Conservation (phyloP, 2,113 vertebrate species). For the Anolis carolinensis region DNA sequence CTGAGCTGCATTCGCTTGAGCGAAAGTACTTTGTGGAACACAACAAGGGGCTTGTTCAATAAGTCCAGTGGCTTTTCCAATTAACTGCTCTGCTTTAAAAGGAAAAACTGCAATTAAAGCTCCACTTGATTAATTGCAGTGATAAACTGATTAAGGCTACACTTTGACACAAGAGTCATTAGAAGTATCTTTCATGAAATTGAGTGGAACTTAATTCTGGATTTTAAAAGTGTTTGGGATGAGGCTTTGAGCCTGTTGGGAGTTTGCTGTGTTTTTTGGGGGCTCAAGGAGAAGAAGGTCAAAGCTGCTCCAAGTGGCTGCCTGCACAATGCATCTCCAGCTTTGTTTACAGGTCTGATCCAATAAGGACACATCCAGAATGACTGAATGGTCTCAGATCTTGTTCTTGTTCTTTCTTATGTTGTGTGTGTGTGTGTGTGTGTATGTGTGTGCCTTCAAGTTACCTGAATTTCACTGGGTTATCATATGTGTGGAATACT, state of each 20-base stretch:
- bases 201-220: not conserved
- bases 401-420: too few species aligned
- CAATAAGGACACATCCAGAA: not conserved
- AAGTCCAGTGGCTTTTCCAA: constrained; percentile 15
- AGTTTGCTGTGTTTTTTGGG: not conserved
- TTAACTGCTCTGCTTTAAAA: constrained; percentile 5
- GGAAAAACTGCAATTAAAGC: not conserved
- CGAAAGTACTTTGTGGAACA: constrained; percentile 6
- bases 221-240: not conserved
- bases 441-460: too few species aligned
- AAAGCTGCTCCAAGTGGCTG: not conserved
- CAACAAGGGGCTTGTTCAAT: constrained; percentile 4
- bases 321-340: not conserved
- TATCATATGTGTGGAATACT: too few species aligned
- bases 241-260: not conserved
- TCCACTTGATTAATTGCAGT: constrained; percentile 8
- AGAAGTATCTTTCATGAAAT: not conserved
- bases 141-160: constrained; percentile 14
- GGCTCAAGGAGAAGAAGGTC: not conserved
- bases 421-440: too few species aligned
- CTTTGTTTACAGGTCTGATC: not conserved
- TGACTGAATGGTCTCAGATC: too few species aligned
- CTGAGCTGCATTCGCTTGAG: not conserved
- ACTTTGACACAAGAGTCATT: not conserved
- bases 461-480: too few species aligned